Evolutionary conservation across 2,113 vertebrate genomes (phyloP), one percentile per base, ranked within the genome.

Genomic region (Capricornis sumatraensis): DNA sequence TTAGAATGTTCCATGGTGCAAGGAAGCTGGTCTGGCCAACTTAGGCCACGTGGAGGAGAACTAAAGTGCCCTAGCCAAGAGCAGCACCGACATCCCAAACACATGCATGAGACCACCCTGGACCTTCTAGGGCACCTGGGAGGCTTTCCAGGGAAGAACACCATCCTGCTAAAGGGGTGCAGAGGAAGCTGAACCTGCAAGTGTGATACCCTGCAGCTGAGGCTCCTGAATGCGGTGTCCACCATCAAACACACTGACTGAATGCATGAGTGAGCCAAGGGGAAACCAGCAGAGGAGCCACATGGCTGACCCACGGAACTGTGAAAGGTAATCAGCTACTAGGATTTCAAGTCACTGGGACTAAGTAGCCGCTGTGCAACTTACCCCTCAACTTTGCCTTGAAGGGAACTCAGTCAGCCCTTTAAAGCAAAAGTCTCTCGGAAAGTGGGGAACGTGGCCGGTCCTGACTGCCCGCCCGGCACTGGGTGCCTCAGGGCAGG

Each of bases 131-230:
- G 52, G 30, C n/a, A 58, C 50, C 21, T 3, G 13, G 25, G 97
- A 98, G 96, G 98, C 97, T 92, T 98, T 99, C 84, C 98, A 98
- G 98, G 98, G 98, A 30, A 97, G 98, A 97, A 98, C 27, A 97
- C 96, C 21, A 97, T 98, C 45, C 71, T 90, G 1, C 94, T 98
- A 91, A 98, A 97, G 88, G 94, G 67, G 96, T 97, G 8, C 97
- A 98, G 89, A 98, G 96, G 30, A 84, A 95, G 7, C 91, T 98
- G 87, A 93, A 98, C 89, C 8, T 87, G 83, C 93, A 83, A 95
- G 16, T 53, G 52, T 17, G 98, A 98, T 16, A 21, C 90, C 17
- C 94, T 98, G 6, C 98, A 98, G 25, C 23, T 19, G 43, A 27
- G 33, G 30, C 25, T 62, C 15, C 25, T 19, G 23, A 40, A 30